A percentile compares a stretch with the other conserved stretches of the same genome.
Conservation (phyloP, 2,888 invertebrate species). For the Fragum fragum region DNA sequence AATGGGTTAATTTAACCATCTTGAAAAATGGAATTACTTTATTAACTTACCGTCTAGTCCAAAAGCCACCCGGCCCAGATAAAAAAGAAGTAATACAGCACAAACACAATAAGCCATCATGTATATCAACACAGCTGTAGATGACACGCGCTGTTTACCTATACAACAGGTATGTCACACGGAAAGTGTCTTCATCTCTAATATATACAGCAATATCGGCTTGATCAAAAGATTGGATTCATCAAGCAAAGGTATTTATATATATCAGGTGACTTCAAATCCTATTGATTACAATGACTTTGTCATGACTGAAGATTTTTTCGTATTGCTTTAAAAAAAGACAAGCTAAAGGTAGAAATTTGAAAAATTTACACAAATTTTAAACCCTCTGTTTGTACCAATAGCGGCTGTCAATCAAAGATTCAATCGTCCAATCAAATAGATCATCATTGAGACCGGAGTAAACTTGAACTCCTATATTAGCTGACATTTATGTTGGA, state of each 20-base stretch:
- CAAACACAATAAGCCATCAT: background rate
- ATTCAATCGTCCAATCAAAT: no score
- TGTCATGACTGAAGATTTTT: background rate
- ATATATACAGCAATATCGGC: background rate
- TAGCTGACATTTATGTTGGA: no score
- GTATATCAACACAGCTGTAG: background rate
- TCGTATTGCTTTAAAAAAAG: no score
- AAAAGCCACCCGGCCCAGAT: background rate
- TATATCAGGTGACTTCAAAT: background rate
- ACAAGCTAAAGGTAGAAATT: no score
- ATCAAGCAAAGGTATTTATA: background rate
- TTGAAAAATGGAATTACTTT: background rate
- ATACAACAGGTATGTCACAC: background rate
- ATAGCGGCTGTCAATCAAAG: no score
- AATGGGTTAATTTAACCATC: background rate
- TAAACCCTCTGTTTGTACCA: no score
- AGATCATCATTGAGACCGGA: no score
- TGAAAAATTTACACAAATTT: no score
- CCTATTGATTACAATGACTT: background rate
- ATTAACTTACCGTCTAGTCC: background rate
- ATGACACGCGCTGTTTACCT: background rate
- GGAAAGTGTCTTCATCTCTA: background rate
- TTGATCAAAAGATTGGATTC: slow-evolving; percentile 3
- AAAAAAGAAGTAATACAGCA: background rate
- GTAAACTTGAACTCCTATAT: no score